Base-by-base conservation (phyloP, 2,888 invertebrate genomes). In the Catocala fraxini region DNA sequence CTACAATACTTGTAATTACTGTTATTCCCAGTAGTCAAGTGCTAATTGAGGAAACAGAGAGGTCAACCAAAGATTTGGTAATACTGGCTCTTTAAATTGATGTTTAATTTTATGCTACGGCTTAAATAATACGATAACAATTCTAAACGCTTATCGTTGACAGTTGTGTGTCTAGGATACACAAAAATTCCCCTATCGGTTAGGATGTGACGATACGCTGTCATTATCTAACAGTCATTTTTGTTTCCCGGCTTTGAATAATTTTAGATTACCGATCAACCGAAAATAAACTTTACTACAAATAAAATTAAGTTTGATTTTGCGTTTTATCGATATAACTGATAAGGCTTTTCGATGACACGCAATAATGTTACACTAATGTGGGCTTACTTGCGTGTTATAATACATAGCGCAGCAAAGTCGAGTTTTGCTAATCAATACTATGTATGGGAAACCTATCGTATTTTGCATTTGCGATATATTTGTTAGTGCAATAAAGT, bases 131-230 rank as follows among this genome's bases (percentile, higher is more conserved):
- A 45, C 5, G 13, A 7, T 39, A 12, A 9, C 39, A 51, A 42
- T 41, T 52, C 41, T 15, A 13, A 42, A 42, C n/a, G 49, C 62
- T 75, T 73, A 69, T 73, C 63, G 25, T 41, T 9, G 45, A 42
- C 54, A 47, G 57, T 58, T 48, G 12, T 61, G 54, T 64, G 65
- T 71, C 69, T 71, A 71, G 63, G 65, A 51, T 70, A 60, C 66
- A 71, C 67, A 53, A 68, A 78, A 77, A 75, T 71, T 71, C 69
- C 70, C 73, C 68, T 83, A 87, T 87, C 86, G 75, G 66, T 72
- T 80, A 82, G 89, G 88, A 89, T 85, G 71, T 88, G 88, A 82
- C 83, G 81, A 84, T 75, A 82, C 70, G 57, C 68, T 72, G 62
- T 71, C 67, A 76, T 82, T 89, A 89, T 89, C 89, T 86, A 70